Conservation (phyloP, 2,797 vertebrate species). For the Ataeniobius toweri region DNA sequence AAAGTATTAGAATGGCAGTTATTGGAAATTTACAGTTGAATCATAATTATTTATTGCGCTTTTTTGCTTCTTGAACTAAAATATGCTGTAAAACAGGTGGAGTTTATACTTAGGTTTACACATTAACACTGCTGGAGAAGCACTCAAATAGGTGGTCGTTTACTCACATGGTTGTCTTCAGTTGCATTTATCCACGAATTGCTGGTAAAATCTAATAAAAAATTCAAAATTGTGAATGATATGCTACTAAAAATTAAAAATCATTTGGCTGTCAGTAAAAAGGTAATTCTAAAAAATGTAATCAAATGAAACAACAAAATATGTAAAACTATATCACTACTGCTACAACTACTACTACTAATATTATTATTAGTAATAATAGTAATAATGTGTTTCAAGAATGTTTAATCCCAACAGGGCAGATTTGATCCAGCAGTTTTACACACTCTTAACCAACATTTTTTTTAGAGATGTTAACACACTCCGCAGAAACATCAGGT, state of each 20-base stretch:
- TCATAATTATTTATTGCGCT: no score
- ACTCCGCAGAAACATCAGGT: constrained; percentile 35
- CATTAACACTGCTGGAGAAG: not conserved
- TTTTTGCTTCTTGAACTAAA: not conserved
- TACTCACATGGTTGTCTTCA: not conserved
- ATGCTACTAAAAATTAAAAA: not conserved
- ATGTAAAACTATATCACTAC: not conserved
- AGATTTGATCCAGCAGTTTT: not conserved
- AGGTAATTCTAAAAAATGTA: not conserved
- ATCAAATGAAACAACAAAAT: not conserved
- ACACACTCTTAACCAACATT: not conserved
- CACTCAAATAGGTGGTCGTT: not conserved
- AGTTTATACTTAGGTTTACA: not conserved
- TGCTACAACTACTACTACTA: no score
- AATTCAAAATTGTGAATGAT: not conserved
- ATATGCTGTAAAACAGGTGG: not conserved
- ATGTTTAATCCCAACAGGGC: not conserved
- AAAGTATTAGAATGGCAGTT: not conserved
- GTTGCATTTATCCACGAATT: not conserved
- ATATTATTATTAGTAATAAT: not conserved
- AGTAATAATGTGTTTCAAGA: not conserved
- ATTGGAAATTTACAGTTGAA: no score
- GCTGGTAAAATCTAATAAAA: not conserved
- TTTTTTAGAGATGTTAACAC: constrained; percentile 20
- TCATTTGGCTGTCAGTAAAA: not conserved